These are phyloP conservation scores for Pelobates cultripes DNA, from an alignment of 2,797 vertebrate genomes.

Conservation along the genomic window DNA sequence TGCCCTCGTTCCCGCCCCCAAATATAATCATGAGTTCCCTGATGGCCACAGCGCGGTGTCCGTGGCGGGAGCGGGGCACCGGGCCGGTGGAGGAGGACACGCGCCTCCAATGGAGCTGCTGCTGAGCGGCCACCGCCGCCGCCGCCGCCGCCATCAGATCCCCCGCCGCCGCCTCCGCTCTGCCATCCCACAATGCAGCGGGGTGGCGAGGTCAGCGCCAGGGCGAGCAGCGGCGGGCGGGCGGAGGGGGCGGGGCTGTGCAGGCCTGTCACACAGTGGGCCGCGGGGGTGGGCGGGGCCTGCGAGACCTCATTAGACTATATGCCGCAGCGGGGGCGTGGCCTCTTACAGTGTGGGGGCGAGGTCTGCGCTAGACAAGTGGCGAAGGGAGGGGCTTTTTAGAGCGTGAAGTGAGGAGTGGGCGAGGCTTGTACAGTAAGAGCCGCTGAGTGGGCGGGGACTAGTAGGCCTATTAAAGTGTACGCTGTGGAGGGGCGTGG, in stretches of 20 bases:
- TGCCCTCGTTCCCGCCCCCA: conserved; percentile 96
- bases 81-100: conserved; percentile 87
- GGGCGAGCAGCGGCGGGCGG: conserved; percentile 50
- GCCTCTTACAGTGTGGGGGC: no score
- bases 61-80: conserved; percentile 88
- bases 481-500: no score
- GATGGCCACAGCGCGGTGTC: conserved; percentile 91
- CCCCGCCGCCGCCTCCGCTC: conserved; percentile 69
- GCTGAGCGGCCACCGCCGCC: conserved; percentile 61
- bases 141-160: conserved; percentile 60
- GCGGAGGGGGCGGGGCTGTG: conserved; percentile 17
- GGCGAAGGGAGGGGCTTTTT: no score
- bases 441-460: no score
- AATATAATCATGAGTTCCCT: conserved; percentile 91
- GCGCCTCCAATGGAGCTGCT: conserved; percentile 80
- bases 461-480: no score
- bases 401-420: no score
- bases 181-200: conserved; percentile 73
- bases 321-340: no score
- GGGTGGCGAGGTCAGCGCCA: conserved; percentile 47
- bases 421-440: no score
- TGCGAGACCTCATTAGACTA: no score
- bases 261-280: no score
- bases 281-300: no score
- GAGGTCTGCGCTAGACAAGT: no score